Conservation (phyloP, 1,140 invertebrate species). For the Panagrolaimus sp. region DNA sequence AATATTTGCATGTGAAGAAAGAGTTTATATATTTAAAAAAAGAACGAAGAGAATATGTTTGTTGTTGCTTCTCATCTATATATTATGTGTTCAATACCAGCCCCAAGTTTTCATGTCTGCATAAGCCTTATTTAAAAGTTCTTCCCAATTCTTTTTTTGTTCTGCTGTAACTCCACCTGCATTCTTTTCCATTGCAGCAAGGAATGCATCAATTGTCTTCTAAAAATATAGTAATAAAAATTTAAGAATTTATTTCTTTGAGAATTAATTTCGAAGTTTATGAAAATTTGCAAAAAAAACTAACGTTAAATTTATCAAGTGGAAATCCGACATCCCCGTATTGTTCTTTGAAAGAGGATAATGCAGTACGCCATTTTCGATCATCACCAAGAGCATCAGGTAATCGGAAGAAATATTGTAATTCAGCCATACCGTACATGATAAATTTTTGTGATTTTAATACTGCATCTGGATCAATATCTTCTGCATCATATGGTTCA, state of each 20-base stretch:
- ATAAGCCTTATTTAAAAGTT: constrained; percentile 48
- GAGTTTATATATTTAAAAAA: too few species aligned
- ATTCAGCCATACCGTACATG: constrained; percentile 40
- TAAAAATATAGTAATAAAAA: constrained; percentile 29
- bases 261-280: constrained; percentile 13
- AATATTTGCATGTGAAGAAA: too few species aligned
- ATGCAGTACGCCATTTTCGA: constrained; percentile 44
- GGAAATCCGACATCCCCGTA: constrained; percentile 45
- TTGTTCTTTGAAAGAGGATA: constrained; percentile 50
- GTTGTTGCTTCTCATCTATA: too few species aligned
- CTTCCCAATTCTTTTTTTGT: constrained; percentile 53
- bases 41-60: too few species aligned
- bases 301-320: constrained; percentile 46
- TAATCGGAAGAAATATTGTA: constrained; percentile 44
- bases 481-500: constrained; percentile 46
- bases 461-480: constrained; percentile 47
- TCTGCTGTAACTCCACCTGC: constrained; percentile 46
- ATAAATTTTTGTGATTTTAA: constrained; percentile 42
- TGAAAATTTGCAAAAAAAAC: constrained; percentile 17
- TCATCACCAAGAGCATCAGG: constrained; percentile 40
- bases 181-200: constrained; percentile 44
- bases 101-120: constrained; percentile 49
- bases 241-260: constrained; percentile 2
- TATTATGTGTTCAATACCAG: constrained; percentile 43
- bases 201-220: constrained; percentile 50